Percentiles rank a stretch among this genome's conserved stretches.
Conservation (phyloP, 2,797 vertebrate genomes). For the Arctocebus calabarensis region DNA sequence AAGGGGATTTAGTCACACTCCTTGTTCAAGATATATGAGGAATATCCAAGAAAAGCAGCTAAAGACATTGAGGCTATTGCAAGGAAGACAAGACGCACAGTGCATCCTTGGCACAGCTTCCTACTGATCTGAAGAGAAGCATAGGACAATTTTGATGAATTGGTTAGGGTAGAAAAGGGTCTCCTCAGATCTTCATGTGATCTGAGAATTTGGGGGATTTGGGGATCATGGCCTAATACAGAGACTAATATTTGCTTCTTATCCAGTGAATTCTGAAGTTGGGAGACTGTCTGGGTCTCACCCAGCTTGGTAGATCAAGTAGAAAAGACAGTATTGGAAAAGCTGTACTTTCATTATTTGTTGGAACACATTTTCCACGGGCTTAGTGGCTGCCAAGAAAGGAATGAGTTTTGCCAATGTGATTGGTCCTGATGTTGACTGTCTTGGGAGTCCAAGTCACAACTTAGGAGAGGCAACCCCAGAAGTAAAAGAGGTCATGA, state of each 20-base stretch:
- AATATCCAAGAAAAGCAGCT: background rate
- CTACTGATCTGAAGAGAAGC: background rate
- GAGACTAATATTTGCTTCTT: background rate
- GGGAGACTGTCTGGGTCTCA: background rate
- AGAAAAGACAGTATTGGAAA: background rate
- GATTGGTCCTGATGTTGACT: background rate
- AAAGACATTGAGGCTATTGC: background rate
- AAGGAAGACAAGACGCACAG: background rate
- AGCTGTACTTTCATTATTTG: background rate
- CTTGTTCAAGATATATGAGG: background rate
- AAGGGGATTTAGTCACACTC: background rate
- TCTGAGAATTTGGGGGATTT: background rate
- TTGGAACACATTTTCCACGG: background rate
- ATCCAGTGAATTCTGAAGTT: background rate
- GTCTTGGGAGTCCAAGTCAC: background rate
- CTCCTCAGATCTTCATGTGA: background rate
- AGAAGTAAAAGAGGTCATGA: background rate
- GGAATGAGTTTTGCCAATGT: background rate
- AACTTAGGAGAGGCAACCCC: background rate
- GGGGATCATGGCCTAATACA: background rate
- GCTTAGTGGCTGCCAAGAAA: background rate
- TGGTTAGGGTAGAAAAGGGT: background rate
- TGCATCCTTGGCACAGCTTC: background rate
- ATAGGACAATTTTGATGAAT: background rate
- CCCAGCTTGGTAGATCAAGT: background rate